Base-by-base conservation (phyloP, 1,140 invertebrate species). In the Euschistus heros region DNA sequence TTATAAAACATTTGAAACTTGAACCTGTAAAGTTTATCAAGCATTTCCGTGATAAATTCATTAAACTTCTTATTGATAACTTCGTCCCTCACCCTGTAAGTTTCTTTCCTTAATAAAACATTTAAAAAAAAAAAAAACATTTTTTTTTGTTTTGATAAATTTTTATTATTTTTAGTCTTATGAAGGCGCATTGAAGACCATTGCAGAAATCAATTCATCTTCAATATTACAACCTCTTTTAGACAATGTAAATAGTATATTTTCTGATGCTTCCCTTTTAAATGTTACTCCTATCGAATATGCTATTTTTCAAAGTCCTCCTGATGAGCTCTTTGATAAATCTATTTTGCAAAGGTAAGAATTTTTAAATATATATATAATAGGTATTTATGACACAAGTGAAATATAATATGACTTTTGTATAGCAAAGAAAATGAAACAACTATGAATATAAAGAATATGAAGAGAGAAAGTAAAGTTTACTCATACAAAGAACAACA, bases 401-500 rank as follows among this genome's bases (percentile, higher is more conserved):
- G 22, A 27, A 54, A 44, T 6, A 17, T 57, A 22, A 33, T 59
- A 57, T 64, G n/a, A 54, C 27, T 63, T 50, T 73, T 55, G 2
- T 57, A 2, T 27, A 57, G 54, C 71, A 81, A 79, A 2, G 83
- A 80, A 68, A 81, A 86, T 61, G 83, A 80, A 68, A 81, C 76
- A 50, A 78, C 80, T 37, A 70, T 83, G 71, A 80, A 81, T 60
- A 82, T 84, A 18, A 87, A 89, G 78, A 97, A 98, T 71, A 82
- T 98, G 72, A 96, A 94, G 77, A 80, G 94, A 47, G 95, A 98
- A 73, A 98, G 91, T 74, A 98, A 97, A 79, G 90, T 86, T 2
- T 98, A 98, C 75, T 95, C 92, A 18, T 97, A 94, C 74, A 94
- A 96, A 74, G 96, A 98, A 71, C 96, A 98, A 75, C 79, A 96